Evolutionary conservation across 2,888 invertebrate genomes (phyloP).

Genomic region (Pasiphila rectangulata): DNA sequence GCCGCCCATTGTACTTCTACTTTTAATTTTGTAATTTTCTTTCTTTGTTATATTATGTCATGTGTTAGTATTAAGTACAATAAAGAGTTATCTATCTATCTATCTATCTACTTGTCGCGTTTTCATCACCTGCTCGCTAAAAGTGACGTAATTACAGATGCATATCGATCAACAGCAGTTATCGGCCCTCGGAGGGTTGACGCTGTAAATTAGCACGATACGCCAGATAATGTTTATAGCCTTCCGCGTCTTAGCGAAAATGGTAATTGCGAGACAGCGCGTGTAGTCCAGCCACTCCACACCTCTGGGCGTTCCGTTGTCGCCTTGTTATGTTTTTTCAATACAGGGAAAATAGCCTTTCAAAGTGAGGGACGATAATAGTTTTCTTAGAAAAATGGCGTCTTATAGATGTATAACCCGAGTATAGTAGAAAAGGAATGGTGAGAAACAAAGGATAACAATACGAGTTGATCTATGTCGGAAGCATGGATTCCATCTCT

Average conservation of each 20-base stretch:
- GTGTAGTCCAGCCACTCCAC: slow-evolving; percentile 32
- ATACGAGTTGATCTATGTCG: slow-evolving; percentile 63
- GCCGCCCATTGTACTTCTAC: too few relatives aligned
- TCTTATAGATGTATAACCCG: slow-evolving; percentile 8
- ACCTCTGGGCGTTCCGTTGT: slow-evolving; percentile 32
- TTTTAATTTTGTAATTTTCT: too few relatives aligned
- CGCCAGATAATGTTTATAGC: slow-evolving; percentile 72
- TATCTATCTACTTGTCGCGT: slow-evolving; percentile 78
- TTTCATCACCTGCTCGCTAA: slow-evolving; percentile 78
- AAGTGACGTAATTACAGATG: slow-evolving; percentile 79
- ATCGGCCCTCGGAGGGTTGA: slow-evolving; percentile 72
- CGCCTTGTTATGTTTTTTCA: slow-evolving; percentile 28
- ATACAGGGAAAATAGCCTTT: slow-evolving; percentile 24
- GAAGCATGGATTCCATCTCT: slow-evolving; percentile 73
- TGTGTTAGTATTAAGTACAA: too few relatives aligned
- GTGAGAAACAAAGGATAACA: slow-evolving; percentile 56
- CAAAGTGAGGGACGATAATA: slow-evolving; percentile 11
- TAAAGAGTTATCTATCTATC: too few relatives aligned
- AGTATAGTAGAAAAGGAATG: slow-evolving; percentile 28
- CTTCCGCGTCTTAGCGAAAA: slow-evolving; percentile 68
- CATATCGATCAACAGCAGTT: slow-evolving; percentile 78
- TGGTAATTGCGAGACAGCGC: slow-evolving; percentile 55
- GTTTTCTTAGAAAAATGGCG: slow-evolving; percentile 8
- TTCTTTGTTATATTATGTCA: too few relatives aligned
- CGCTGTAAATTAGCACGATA: slow-evolving; percentile 75